phyloP scores from a whole-genome alignment of 37 sponge, comb jelly and placozoan genomes.

The Bolinopsis microptera region DNA sequence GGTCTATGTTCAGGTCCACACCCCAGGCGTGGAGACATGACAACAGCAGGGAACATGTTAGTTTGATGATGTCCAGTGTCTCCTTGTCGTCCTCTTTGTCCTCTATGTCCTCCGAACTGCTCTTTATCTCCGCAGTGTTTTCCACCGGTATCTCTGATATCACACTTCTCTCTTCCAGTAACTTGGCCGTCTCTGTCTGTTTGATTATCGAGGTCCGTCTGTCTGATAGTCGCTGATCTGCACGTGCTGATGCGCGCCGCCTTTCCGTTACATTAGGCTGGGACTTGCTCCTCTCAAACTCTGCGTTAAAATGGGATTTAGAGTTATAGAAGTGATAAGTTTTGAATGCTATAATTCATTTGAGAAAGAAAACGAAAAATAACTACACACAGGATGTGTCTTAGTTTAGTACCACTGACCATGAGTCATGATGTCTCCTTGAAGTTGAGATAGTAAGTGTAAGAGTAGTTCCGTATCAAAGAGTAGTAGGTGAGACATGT shows the following conservation, averaged over 20 bases:
- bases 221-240: background rate
- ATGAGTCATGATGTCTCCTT: background rate
- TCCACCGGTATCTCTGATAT: background rate
- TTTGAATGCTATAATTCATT: too few species aligned
- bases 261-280: background rate
- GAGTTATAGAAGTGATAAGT: too few species aligned
- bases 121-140: background rate
- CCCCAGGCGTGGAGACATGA: constrained; percentile 64
- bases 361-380: too few species aligned
- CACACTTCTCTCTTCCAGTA: constrained; percentile 26
- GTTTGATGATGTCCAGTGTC: background rate
- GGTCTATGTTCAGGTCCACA: constrained; percentile 46
- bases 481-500: background rate
- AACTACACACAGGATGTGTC: too few species aligned
- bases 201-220: constrained; percentile 30
- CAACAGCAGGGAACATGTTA: constrained; percentile 13
- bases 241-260: background rate
- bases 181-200: constrained; percentile 36
- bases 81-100: background rate
- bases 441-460: constrained; percentile 29
- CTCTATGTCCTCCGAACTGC: background rate
- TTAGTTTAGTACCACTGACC: too few species aligned
- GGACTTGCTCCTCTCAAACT: background rate
- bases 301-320: too few species aligned
- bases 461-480: constrained; percentile 51